Base-by-base conservation (phyloP, 1,140 invertebrate species). In the Brevipalpus yothersi region DNA sequence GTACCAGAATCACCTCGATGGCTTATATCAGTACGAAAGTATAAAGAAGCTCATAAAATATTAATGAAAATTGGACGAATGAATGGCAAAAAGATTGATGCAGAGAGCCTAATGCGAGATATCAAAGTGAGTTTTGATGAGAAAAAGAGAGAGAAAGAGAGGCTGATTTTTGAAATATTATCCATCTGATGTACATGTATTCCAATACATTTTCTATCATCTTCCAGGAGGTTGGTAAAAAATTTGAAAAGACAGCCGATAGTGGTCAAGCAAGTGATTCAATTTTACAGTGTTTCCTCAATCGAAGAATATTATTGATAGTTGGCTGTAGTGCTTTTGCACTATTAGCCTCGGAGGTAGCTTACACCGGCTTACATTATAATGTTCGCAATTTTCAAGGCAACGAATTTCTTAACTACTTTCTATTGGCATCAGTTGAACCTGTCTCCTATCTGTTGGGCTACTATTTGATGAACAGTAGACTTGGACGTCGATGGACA, bases 331-430 rank as follows among this genome's bases (percentile, higher is more conserved):
- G n/a, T 17, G 40, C 65, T 47, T 60, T 65, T 15, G 15, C 53
- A 55, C n/a, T 31, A 12, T 31, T 55, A 15, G 53, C 53, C 23
- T 40, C 23, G 9, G 61, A 55, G 39, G 53, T 68, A 2, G 66
- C 66, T 39, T 68, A 68, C 60, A 66, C 63, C 45, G 67, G 67
- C 7, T 40, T 68, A 31, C 64, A 62, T 2, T 47, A 66, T 4
- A 68, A 68, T 55, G 61, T 62, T 1, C 63, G 65, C 0, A 68
- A 68, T 56, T 62, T 68, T 8, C 61, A 66, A 17, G 66, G 63
- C 10, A 65, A 67, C 58, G 65, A 77, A 65, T 82, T 83, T 68
- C 68, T 78, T 9, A 81, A 82, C 69, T 83, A 83, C 65, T 74
- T 79, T 59, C 72, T 77, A 63, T 76, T 81, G 65, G 62, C 63